phyloP scores from a whole-genome alignment of 2,113 vertebrate species.

The Lucifuga dentata region DNA sequence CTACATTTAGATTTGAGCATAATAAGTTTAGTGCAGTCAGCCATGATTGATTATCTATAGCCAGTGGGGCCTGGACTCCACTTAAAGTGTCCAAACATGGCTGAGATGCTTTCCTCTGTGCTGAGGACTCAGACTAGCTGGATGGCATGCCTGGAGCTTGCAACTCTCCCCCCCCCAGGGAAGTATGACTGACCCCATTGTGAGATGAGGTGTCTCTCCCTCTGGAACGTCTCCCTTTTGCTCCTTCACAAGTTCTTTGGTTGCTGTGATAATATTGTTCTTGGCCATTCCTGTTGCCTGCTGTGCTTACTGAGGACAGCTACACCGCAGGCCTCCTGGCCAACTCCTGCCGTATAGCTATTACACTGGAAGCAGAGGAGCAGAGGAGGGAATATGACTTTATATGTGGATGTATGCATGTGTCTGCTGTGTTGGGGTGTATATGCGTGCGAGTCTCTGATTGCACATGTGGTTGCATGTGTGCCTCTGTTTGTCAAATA shows the following conservation, averaged over 20 bases:
- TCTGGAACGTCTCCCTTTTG: constrained; percentile 72
- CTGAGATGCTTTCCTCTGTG: constrained; percentile 48
- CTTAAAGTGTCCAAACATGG: constrained; percentile 48
- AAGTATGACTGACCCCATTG: constrained; percentile 77
- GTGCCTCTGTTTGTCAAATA: constrained; percentile 59
- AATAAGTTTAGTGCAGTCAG: constrained; percentile 28
- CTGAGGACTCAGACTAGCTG: constrained; percentile 51
- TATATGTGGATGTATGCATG: constrained; percentile 28
- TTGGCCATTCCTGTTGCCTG: constrained; percentile 72
- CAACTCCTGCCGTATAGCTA: constrained; percentile 47
- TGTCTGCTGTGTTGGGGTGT: background rate
- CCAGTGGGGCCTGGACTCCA: constrained; percentile 30
- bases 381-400: constrained; percentile 39
- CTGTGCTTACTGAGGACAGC: constrained; percentile 72
- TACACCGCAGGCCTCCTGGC: constrained; percentile 69
- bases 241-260: constrained; percentile 78
- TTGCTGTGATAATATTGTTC: constrained; percentile 82
- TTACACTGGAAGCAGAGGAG: constrained; percentile 49
- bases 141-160: constrained; percentile 48
- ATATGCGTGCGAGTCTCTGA: constrained; percentile 29
- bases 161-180: constrained; percentile 49
- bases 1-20: constrained; percentile 49
- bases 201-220: constrained; percentile 78
- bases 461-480: constrained; percentile 52
- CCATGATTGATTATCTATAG: constrained; percentile 61